A percentile compares a stretch with the other conserved stretches of the same genome.
These are phyloP conservation scores for Paradisaea rubra DNA, from an alignment of 2,113 vertebrate genomes.

Conservation along the genomic window DNA sequence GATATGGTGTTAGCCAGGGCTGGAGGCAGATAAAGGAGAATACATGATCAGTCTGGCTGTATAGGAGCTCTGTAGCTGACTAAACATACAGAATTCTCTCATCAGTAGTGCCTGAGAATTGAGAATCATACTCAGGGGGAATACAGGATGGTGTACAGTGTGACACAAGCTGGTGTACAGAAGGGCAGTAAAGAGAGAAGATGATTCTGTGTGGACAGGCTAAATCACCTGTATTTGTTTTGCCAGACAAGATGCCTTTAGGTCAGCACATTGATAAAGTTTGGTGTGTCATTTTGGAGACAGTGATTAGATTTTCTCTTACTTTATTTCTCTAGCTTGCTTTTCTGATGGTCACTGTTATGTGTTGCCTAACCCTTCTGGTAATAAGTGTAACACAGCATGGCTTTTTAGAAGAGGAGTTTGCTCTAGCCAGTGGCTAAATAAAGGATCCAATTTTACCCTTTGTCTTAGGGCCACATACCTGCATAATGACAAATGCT, in stretches of 20 bases:
- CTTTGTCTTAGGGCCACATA: neutral
- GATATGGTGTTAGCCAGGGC: neutral
- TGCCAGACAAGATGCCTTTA: neutral
- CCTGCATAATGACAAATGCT: neutral
- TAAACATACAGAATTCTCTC: neutral
- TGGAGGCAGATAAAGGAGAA: neutral
- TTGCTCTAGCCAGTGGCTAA: neutral
- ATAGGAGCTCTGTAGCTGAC: neutral
- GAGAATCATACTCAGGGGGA: neutral
- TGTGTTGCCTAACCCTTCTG: neutral
- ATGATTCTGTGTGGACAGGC: neutral
- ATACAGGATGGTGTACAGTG: neutral
- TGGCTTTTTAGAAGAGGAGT: neutral
- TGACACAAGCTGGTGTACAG: neutral
- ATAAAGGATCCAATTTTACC: neutral
- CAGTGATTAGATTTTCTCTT: slow-evolving; percentile 30
- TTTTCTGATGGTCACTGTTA: neutral
- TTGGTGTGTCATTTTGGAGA: neutral
- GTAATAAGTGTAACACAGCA: neutral
- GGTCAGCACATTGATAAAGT: neutral
- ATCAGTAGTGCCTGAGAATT: neutral
- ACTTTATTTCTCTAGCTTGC: neutral
- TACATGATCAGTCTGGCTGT: neutral
- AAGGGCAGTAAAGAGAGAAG: neutral
- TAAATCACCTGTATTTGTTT: neutral